These are phyloP conservation scores for Panopea generosa DNA, from an alignment of 2,888 invertebrate genomes.

Conservation along the genomic window DNA sequence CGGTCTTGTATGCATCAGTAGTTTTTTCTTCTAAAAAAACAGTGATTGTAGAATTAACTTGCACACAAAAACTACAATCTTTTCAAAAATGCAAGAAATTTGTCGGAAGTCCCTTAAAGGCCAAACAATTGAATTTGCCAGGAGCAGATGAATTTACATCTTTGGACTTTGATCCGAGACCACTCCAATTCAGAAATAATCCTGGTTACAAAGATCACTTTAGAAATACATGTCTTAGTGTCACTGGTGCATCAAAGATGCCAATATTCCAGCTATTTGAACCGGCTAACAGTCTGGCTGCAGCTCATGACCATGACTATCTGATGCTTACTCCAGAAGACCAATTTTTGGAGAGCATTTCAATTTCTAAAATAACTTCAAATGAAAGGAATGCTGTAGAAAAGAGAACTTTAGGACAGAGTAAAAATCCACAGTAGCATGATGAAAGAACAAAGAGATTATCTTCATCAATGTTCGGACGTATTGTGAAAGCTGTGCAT, in stretches of 20 bases:
- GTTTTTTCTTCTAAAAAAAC: background rate
- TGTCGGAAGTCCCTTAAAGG: constrained; percentile 41
- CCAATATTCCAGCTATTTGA: constrained; percentile 51
- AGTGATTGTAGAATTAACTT: constrained; percentile 43
- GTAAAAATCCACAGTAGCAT: constrained; percentile 37
- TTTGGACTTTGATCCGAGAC: constrained; percentile 48
- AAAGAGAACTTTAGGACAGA: constrained; percentile 40
- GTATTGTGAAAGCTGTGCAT: background rate
- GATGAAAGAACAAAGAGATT: too few relatives aligned
- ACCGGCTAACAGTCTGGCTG: constrained; percentile 52
- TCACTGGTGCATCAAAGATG: constrained; percentile 23
- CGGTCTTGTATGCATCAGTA: constrained; percentile 40
- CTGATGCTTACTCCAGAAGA: constrained; percentile 17
- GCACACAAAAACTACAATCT: constrained; percentile 53
- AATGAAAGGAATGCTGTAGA: constrained; percentile 29
- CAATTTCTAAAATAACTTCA: constrained; percentile 24
- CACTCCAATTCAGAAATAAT: too few relatives aligned
- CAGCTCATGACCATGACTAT: constrained; percentile 57
- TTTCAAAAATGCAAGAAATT: constrained; percentile 44
- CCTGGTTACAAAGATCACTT: constrained; percentile 36
- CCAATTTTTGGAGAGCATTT: constrained; percentile 33
- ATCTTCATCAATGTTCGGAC: constrained; percentile 53
- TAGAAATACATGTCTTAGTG: constrained; percentile 41
- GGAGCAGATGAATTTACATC: constrained; percentile 30
- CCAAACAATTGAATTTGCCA: constrained; percentile 19